Evolutionary conservation across 2,113 vertebrate genomes (phyloP).

Genomic region (Mungos mungo): DNA sequence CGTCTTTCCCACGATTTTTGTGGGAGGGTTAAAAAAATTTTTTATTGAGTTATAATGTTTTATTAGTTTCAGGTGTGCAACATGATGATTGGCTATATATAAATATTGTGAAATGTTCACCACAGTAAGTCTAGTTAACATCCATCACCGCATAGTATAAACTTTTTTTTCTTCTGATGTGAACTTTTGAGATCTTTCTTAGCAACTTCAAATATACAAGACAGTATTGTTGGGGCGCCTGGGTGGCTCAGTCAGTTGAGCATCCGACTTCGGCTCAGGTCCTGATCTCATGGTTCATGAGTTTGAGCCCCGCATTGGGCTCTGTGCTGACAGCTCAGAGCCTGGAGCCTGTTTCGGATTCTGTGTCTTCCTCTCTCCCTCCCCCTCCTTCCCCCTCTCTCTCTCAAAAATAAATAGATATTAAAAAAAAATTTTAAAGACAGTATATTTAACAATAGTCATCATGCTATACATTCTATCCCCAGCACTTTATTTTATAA

Average conservation of each 20-base stretch:
- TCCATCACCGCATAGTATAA: neutral
- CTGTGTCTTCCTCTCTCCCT: too few species aligned
- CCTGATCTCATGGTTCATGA: too few species aligned
- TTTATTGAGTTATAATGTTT: neutral
- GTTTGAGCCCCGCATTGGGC: too few species aligned
- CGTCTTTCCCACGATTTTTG: neutral
- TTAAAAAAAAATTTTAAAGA: too few species aligned
- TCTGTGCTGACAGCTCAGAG: too few species aligned
- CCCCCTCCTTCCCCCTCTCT: too few species aligned
- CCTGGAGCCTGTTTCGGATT: too few species aligned
- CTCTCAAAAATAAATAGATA: too few species aligned
- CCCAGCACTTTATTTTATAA: neutral
- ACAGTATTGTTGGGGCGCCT: neutral
- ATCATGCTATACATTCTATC: neutral
- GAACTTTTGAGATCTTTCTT: neutral
- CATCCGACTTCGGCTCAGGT: too few species aligned
- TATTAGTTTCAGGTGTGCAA: neutral
- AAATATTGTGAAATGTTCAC: neutral
- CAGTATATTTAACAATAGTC: neutral
- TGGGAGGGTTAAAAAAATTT: neutral
- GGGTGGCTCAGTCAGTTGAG: too few species aligned
- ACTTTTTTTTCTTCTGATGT: neutral
- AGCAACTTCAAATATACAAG: neutral
- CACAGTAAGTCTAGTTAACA: neutral
- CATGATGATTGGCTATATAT: neutral